These are phyloP conservation scores for Scaptodrosophila latifasciaeformis DNA, from an alignment of 2,888 invertebrate species.

Conservation along the genomic window DNA sequence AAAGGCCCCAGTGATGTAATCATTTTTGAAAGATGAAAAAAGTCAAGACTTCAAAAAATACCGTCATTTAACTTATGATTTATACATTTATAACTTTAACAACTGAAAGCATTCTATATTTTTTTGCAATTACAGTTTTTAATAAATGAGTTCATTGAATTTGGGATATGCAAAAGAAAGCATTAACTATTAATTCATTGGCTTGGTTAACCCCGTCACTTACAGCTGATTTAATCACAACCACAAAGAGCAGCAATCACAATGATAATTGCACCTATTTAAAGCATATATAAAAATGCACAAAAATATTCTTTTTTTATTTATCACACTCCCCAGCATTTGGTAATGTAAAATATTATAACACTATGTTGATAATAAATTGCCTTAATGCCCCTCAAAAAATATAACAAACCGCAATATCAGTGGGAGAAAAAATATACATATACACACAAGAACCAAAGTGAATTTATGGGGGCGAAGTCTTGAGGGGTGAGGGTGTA, in stretches of 20 bases:
- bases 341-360: slow-evolving; percentile 60
- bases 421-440: slow-evolving; percentile 29
- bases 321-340: slow-evolving; percentile 30
- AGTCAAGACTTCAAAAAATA: no score
- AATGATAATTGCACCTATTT: slow-evolving; percentile 23
- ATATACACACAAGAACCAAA: slow-evolving; percentile 18
- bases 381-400: slow-evolving; percentile 41
- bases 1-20: no score
- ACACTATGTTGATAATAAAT: slow-evolving; percentile 51
- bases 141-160: no score
- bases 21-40: no score
- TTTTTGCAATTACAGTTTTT: no score
- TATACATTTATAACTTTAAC: no score
- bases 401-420: slow-evolving; percentile 37
- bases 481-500: background rate
- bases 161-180: no score
- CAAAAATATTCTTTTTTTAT: slow-evolving; percentile 28
- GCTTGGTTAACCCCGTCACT: no score
- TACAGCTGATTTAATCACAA: background rate
- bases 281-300: background rate
- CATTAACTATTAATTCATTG: no score
- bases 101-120: no score
- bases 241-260: slow-evolving; percentile 11
- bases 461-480: background rate
- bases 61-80: no score